These are phyloP conservation scores for Tragelaphus imberbis DNA, from an alignment of 2,113 vertebrate genomes.

Conservation along the genomic window DNA sequence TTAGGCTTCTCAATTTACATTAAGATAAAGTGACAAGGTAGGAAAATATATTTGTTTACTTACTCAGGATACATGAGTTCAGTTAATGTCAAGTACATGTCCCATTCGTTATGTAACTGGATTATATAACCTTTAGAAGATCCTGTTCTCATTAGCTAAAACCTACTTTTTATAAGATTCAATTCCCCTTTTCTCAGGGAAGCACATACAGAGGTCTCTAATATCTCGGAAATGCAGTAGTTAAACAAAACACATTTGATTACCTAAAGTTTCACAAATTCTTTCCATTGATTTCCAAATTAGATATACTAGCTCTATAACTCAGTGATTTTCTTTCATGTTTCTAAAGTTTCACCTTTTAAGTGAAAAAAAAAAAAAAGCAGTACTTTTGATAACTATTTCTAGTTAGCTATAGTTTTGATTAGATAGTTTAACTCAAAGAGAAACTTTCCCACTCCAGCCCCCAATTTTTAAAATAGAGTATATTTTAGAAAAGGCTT, in stretches of 20 bases:
- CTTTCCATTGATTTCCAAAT: constrained; percentile 16
- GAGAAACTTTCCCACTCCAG: background rate
- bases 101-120: constrained; percentile 42
- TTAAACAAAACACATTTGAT: constrained; percentile 31
- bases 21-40: constrained; percentile 47
- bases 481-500: background rate
- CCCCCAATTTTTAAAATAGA: background rate
- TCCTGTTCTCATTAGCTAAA: constrained; percentile 42
- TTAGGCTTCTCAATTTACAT: constrained; percentile 63
- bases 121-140: constrained; percentile 56
- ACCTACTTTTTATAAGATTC: constrained; percentile 18
- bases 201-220: background rate
- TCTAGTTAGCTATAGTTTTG: background rate
- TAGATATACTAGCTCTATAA: background rate
- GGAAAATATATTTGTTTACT: constrained; percentile 60
- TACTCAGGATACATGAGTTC: constrained; percentile 45
- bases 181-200: background rate
- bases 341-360: constrained; percentile 28
- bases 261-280: constrained; percentile 35
- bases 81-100: constrained; percentile 13
- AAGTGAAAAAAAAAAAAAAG: background rate
- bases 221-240: background rate
- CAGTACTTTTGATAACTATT: background rate
- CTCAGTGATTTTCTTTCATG: background rate
- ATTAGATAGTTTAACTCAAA: background rate